Percentiles rank a stretch among this genome's conserved stretches.
These are phyloP conservation scores for Saccostrea echinata DNA, from an alignment of 1,140 invertebrate species.

Conservation along the genomic window DNA sequence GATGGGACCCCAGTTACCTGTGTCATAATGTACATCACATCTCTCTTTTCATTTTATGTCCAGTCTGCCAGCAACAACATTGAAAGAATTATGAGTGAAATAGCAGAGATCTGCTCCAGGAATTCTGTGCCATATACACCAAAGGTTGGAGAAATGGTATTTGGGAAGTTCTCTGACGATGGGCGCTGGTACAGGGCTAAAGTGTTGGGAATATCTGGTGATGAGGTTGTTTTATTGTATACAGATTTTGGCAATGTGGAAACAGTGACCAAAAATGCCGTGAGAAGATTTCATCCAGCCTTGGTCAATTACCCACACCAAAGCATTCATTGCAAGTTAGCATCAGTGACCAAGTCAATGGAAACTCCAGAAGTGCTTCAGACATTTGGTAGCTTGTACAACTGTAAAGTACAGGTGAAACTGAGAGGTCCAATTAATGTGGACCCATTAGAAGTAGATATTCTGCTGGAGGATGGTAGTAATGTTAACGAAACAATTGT, in stretches of 20 bases:
- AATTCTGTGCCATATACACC: slow-evolving; percentile 25
- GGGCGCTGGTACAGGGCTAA: slow-evolving; percentile 55
- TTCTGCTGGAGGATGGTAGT: slow-evolving; percentile 14
- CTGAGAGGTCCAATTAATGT: background rate
- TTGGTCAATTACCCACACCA: background rate
- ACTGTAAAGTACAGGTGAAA: background rate
- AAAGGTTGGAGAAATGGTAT: slow-evolving; percentile 53
- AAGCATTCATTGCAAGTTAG: slow-evolving; percentile 21
- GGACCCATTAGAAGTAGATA: slow-evolving; percentile 34
- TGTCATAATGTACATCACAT: background rate
- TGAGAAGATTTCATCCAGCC: slow-evolving; percentile 5
- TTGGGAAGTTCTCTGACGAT: slow-evolving; percentile 43
- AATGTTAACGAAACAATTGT: slow-evolving; percentile 17
- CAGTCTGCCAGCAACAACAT: background rate
- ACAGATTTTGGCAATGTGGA: slow-evolving; percentile 44
- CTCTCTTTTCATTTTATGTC: slow-evolving; percentile 10
- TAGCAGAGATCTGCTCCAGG: background rate
- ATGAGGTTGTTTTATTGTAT: background rate
- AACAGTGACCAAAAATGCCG: background rate
- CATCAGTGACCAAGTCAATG: background rate
- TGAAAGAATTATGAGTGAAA: slow-evolving; percentile 9
- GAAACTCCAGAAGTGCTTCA: slow-evolving; percentile 11
- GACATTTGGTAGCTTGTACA: slow-evolving; percentile 9
- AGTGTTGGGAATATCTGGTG: slow-evolving; percentile 32
- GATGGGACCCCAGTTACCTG: background rate